Percentiles rank a stretch among this genome's conserved stretches.
phyloP scores from a whole-genome alignment of 2,797 vertebrate genomes.

The Mormyrops attenuatus region DNA sequence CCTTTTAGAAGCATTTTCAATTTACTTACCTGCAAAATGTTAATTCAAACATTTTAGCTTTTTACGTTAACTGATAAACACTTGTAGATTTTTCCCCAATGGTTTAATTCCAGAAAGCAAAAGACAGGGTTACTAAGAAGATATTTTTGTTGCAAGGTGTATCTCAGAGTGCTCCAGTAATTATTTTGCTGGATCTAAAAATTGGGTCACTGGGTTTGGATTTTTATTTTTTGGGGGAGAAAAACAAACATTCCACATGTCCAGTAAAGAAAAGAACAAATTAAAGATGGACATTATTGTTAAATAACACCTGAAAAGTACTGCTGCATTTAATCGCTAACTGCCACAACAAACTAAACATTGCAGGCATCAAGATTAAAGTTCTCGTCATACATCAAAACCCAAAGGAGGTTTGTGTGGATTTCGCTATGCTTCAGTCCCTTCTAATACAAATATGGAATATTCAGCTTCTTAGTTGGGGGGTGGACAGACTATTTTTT shows the following conservation, averaged over 20 bases:
- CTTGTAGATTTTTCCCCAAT: constrained; percentile 38
- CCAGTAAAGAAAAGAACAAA: not conserved
- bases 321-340: not conserved
- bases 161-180: constrained; percentile 42
- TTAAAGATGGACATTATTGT: not conserved
- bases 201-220: not conserved
- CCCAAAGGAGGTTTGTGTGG: not conserved
- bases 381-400: not conserved
- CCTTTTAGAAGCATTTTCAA: not conserved
- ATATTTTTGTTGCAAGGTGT: constrained; percentile 44
- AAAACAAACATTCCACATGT: not conserved
- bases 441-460: not conserved
- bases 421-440: not conserved
- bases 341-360: not conserved
- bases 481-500: not conserved
- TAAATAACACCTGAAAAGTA: not conserved
- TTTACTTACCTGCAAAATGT: constrained; percentile 37
- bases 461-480: not conserved
- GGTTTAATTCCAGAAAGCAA: constrained; percentile 34
- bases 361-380: not conserved
- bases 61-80: constrained; percentile 32
- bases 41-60: constrained; percentile 23
- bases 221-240: not conserved
- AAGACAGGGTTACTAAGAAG: constrained; percentile 42
- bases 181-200: not conserved